phyloP scores from a whole-genome alignment of 2,797 vertebrate genomes.

The Enteromius mattozi region DNA sequence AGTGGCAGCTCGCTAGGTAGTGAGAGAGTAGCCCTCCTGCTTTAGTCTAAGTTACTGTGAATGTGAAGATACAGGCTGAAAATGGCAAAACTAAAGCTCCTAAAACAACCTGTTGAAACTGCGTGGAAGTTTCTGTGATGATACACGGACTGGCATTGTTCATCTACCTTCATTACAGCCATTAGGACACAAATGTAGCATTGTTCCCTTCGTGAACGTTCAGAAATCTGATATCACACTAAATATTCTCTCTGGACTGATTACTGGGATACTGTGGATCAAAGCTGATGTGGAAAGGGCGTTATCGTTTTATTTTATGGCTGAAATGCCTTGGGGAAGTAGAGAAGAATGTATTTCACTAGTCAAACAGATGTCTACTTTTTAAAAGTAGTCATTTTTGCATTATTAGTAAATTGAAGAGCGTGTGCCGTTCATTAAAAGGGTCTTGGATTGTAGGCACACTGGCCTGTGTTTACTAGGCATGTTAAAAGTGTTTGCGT shows the following conservation, averaged over 20 bases:
- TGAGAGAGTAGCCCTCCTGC: not conserved
- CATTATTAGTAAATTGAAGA: not conserved
- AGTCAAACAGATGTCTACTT: not conserved
- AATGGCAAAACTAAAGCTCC: not conserved
- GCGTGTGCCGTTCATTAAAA: not conserved
- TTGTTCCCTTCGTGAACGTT: conserved; percentile 3
- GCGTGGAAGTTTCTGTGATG: conserved; percentile 29
- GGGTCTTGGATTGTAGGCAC: not conserved
- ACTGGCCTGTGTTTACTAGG: not conserved
- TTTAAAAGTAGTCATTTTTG: not conserved
- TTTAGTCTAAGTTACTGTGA: not conserved
- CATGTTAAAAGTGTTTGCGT: conserved; percentile 24
- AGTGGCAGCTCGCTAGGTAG: not conserved
- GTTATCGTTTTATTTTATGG: conserved; percentile 21
- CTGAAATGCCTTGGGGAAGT: conserved; percentile 3
- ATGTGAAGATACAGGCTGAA: not conserved
- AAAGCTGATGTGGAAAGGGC: conserved; percentile 31
- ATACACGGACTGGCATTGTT: conserved; percentile 5
- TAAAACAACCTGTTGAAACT: not conserved
- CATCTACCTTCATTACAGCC: conserved; percentile 22
- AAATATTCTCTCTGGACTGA: conserved; percentile 9
- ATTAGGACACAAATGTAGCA: conserved; percentile 34
- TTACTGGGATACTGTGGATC: conserved; percentile 5
- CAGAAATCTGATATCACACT: conserved; percentile 19
- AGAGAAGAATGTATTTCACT: not conserved